Percentiles rank a stretch among this genome's conserved stretches.
phyloP scores from a whole-genome alignment of 30 jellyfish, hydroid and myxozoan genomes.

The Kudoa iwatai region DNA sequence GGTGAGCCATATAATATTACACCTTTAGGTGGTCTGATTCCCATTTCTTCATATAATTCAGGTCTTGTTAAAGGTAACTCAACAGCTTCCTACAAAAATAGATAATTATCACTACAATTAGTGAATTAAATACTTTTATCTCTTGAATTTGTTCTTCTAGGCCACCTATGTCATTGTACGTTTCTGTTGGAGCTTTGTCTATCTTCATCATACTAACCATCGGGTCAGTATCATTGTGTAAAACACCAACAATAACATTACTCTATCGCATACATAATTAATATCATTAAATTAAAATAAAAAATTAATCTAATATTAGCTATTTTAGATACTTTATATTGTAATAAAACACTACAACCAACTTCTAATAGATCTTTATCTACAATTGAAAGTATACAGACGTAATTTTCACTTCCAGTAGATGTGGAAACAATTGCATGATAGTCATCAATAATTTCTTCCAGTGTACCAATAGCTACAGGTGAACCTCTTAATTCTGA shows the following conservation, averaged over 20 bases:
- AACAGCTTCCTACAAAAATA: too few species aligned
- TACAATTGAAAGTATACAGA: slow-evolving; percentile 61
- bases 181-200: slow-evolving; percentile 84
- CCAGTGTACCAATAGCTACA: slow-evolving; percentile 74
- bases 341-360: slow-evolving; percentile 67
- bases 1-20: slow-evolving; percentile 82
- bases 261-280: too few species aligned
- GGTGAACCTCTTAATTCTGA: slow-evolving; percentile 92
- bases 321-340: slow-evolving; percentile 44
- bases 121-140: too few species aligned
- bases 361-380: slow-evolving; percentile 65
- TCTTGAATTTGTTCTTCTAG: slow-evolving; percentile 75
- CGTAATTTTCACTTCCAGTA: slow-evolving; percentile 82
- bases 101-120: too few species aligned
- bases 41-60: slow-evolving; percentile 89
- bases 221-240: slow-evolving; percentile 80
- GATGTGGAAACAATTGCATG: slow-evolving; percentile 96
- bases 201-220: slow-evolving; percentile 88
- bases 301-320: too few species aligned
- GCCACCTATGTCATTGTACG: slow-evolving; percentile 93
- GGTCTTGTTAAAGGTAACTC: slow-evolving; percentile 86
- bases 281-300: too few species aligned
- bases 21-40: slow-evolving; percentile 85
- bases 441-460: slow-evolving; percentile 65
- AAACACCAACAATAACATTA: slow-evolving; percentile 86